Evolutionary conservation across 1,140 invertebrate species (phyloP).

Genomic region (Scaptomyza montana): DNA sequence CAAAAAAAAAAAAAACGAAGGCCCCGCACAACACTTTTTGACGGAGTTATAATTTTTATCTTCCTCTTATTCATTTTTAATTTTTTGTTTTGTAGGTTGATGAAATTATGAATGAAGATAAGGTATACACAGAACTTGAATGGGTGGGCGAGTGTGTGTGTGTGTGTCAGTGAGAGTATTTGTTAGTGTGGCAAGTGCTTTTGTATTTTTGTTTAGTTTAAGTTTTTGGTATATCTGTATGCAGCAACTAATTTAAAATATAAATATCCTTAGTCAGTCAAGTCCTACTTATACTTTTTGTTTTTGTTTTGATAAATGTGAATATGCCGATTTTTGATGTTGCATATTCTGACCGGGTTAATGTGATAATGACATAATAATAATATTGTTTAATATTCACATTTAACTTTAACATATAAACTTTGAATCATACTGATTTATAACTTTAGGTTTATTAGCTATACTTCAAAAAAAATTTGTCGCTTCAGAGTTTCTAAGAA

Average conservation of each 20-base stretch:
- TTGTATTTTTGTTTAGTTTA: not conserved
- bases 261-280: too few species aligned
- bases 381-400: too few species aligned
- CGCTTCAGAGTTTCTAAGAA: not conserved
- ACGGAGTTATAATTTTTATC: constrained; percentile 43
- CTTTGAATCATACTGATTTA: too few species aligned
- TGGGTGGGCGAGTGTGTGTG: constrained; percentile 3
- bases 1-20: too few species aligned
- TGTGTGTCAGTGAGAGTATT: constrained; percentile 1
- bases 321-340: too few species aligned
- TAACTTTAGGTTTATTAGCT: too few species aligned
- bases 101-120: constrained; percentile 81
- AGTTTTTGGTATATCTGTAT: not conserved
- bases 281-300: too few species aligned
- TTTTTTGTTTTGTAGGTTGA: constrained; percentile 64
- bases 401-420: too few species aligned
- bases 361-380: too few species aligned
- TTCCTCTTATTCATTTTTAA: not conserved
- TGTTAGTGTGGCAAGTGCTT: constrained; percentile 4
- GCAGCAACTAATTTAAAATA: not conserved
- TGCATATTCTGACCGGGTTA: too few species aligned
- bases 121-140: constrained; percentile 63
- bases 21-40: constrained; percentile 32
- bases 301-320: not conserved
- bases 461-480: too few species aligned